A percentile compares a stretch with the other conserved stretches of the same genome.
These are phyloP conservation scores for Keiferia lycopersicella DNA, from an alignment of 2,888 invertebrate genomes.

Conservation along the genomic window DNA sequence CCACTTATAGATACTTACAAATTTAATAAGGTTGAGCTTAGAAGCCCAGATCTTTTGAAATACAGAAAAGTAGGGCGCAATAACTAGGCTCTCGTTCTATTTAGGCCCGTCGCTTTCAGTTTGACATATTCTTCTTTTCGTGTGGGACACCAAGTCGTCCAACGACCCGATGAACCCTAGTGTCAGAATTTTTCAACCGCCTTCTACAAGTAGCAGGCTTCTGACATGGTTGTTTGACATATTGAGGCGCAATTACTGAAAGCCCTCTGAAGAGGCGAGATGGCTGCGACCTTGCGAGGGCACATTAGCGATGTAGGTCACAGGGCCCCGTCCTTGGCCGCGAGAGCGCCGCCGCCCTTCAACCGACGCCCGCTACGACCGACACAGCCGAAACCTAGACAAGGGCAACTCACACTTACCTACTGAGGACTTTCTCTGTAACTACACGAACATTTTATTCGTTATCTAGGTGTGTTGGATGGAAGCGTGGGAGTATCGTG, in stretches of 20 bases:
- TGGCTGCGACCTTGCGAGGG: constrained; percentile 57
- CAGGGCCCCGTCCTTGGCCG: constrained; percentile 73
- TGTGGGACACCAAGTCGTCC: no score
- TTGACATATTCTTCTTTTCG: constrained; percentile 25
- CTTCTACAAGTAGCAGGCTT: no score
- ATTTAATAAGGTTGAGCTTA: background rate
- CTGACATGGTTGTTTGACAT: no score
- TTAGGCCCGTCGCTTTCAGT: constrained; percentile 11
- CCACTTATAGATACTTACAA: background rate
- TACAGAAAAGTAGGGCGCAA: background rate
- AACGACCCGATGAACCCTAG: no score
- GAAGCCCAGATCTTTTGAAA: background rate
- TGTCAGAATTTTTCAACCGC: no score
- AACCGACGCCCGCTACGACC: constrained; percentile 48
- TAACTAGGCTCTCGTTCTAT: constrained; percentile 1
- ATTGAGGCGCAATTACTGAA: constrained; percentile 25
- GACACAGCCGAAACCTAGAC: constrained; percentile 54
- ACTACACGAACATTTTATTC: no score
- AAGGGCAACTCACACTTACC: constrained; percentile 44
- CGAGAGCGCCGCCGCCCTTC: constrained; percentile 54
- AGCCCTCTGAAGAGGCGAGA: constrained; percentile 16
- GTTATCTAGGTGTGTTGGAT: no score
- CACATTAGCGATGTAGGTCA: constrained; percentile 73
- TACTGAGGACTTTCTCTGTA: background rate
- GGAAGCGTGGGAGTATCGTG: no score